phyloP scores from a whole-genome alignment of 2,888 invertebrate species.

The Carcina quercana region DNA sequence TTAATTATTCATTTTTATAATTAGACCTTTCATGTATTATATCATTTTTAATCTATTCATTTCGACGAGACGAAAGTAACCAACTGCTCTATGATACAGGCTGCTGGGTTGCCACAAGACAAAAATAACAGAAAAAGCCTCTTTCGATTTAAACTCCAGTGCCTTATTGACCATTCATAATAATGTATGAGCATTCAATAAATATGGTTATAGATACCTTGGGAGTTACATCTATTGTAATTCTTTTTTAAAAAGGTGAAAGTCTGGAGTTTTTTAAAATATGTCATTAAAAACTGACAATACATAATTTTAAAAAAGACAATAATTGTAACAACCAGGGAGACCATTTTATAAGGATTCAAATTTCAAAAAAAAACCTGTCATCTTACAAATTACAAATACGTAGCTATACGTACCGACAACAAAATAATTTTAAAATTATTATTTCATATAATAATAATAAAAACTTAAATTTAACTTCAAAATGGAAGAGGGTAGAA shows the following conservation, averaged over 20 bases:
- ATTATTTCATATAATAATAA: constrained; percentile 37
- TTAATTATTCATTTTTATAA: constrained; percentile 73
- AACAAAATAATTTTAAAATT: constrained; percentile 45
- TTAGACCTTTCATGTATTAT: constrained; percentile 70
- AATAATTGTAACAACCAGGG: too few relatives aligned
- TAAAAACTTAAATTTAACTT: constrained; percentile 57
- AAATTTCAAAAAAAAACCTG: constrained; percentile 23
- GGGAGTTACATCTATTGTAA: too few relatives aligned
- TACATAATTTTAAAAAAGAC: too few relatives aligned
- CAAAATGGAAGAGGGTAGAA: constrained; percentile 57
- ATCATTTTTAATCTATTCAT: constrained; percentile 60
- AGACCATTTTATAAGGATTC: constrained; percentile 30
- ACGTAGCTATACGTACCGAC: constrained; percentile 40
- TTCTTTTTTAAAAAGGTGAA: too few relatives aligned
- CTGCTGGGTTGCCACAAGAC: constrained; percentile 37
- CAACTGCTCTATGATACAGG: constrained; percentile 54
- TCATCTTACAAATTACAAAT: constrained; percentile 26
- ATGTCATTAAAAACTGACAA: too few relatives aligned
- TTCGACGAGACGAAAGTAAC: constrained; percentile 47
- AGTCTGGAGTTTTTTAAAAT: too few relatives aligned
- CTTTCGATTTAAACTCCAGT: constrained; percentile 33
- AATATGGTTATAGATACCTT: too few relatives aligned
- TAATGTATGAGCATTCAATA: constrained; percentile 41
- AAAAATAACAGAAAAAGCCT: constrained; percentile 49
- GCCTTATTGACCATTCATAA: constrained; percentile 37